Percentiles rank a stretch among this genome's conserved stretches.
Conservation (phyloP, 2,888 invertebrate species). For the Eretmocerus hayati region DNA sequence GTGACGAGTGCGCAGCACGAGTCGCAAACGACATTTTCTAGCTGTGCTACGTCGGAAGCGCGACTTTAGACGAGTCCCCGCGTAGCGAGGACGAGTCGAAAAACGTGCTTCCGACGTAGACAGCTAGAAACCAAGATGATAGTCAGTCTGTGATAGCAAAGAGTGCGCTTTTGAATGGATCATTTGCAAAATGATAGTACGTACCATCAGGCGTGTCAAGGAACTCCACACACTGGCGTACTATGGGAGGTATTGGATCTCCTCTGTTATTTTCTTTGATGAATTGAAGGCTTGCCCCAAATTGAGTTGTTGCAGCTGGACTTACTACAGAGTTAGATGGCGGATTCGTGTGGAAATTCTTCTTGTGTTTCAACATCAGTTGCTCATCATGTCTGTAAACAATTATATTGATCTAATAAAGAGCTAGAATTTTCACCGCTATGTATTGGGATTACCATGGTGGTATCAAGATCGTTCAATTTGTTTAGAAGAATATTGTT, state of each 20-base stretch:
- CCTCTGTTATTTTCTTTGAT: constrained; percentile 82
- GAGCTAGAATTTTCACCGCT: too few species aligned
- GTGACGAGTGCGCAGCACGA: too few species aligned
- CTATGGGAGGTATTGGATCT: constrained; percentile 84
- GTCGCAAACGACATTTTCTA: too few species aligned
- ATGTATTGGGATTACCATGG: too few species aligned
- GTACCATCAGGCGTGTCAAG: constrained; percentile 81
- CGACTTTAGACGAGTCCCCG: too few species aligned
- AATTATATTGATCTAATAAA: too few species aligned
- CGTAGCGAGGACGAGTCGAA: background rate
- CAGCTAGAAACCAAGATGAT: too few species aligned
- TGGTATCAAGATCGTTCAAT: too few species aligned
- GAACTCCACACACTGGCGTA: constrained; percentile 84
- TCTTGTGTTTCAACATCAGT: constrained; percentile 56
- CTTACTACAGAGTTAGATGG: constrained; percentile 40
- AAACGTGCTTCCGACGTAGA: background rate
- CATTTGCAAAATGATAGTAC: background rate
- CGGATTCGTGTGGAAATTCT: constrained; percentile 40
- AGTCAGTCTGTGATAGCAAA: background rate
- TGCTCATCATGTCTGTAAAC: constrained; percentile 66
- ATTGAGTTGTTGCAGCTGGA: constrained; percentile 73
- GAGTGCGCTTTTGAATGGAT: background rate
- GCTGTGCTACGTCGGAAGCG: too few species aligned
- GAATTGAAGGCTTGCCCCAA: constrained; percentile 87
- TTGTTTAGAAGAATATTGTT: too few species aligned